phyloP scores from a whole-genome alignment of 2,113 vertebrate genomes.

The Caranx ignobilis region DNA sequence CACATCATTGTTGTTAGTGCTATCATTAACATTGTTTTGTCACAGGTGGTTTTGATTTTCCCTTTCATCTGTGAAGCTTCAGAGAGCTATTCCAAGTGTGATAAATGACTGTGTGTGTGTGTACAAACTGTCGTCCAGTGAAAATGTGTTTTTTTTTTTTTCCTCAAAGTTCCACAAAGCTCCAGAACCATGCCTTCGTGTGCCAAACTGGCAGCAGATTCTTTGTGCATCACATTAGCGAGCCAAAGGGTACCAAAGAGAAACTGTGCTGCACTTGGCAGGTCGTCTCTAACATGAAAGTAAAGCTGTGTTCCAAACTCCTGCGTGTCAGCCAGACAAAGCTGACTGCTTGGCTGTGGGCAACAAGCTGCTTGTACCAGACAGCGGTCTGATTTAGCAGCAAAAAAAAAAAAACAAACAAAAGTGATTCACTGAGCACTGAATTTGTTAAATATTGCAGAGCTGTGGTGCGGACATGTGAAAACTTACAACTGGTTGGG shows the following conservation, averaged over 20 bases:
- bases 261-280: background rate
- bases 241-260: background rate
- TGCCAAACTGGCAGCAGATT: background rate
- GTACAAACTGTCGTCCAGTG: background rate
- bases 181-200: background rate
- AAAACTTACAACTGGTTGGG: slow-evolving; percentile 14
- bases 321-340: slow-evolving; percentile 11
- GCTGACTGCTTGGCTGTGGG: slow-evolving; percentile 24
- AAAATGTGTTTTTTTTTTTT: background rate
- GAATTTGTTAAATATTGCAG: slow-evolving; percentile 15
- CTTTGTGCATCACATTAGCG: too few species aligned
- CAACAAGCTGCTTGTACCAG: slow-evolving; percentile 31
- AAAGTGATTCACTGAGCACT: slow-evolving; percentile 3
- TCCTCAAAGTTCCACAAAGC: background rate
- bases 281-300: slow-evolving; percentile 46
- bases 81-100: too few species aligned
- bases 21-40: too few species aligned
- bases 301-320: slow-evolving; percentile 26
- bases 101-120: background rate
- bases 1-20: too few species aligned
- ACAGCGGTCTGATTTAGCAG: slow-evolving; percentile 3
- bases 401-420: slow-evolving; percentile 33
- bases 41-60: too few species aligned
- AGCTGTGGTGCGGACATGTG: background rate
- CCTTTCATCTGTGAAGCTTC: too few species aligned